Percentiles rank a stretch among this genome's conserved stretches.
Evolutionary conservation across 2,888 invertebrate species (phyloP).

Genomic region (Imbricaverruca yamaguchii): DNA sequence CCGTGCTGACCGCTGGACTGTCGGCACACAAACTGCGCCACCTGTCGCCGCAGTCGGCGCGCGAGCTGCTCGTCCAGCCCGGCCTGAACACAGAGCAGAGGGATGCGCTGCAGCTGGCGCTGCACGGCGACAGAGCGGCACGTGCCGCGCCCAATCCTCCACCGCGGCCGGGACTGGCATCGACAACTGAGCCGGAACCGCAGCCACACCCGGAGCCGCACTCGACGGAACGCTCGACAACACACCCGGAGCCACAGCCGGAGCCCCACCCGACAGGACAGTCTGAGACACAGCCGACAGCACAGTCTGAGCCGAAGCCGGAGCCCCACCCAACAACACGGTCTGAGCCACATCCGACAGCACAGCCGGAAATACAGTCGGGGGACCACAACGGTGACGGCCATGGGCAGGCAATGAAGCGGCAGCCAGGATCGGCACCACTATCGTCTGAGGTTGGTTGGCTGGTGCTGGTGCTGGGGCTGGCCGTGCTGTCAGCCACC

Average conservation of each 20-base stretch:
- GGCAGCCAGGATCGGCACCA: too few species aligned
- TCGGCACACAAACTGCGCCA: background rate
- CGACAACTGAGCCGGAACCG: background rate
- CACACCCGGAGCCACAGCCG: background rate
- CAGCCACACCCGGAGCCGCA: background rate
- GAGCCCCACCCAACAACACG: background rate
- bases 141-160: background rate
- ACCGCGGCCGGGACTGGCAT: too few species aligned
- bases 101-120: background rate
- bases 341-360: too few species aligned
- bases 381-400: background rate
- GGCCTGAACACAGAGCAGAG: background rate
- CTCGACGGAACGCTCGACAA: background rate
- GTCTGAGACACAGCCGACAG: background rate
- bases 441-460: too few species aligned
- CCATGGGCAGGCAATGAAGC: background rate
- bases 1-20: background rate
- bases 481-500: too few species aligned
- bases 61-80: constrained; percentile 7
- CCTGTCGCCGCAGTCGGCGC: background rate
- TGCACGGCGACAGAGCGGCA: background rate
- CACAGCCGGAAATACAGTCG: background rate
- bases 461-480: too few species aligned
- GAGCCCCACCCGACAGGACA: background rate
- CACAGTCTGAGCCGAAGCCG: background rate